Evolutionary conservation across 1,140 invertebrate species (phyloP).

Genomic region (Lepidurus couesii): DNA sequence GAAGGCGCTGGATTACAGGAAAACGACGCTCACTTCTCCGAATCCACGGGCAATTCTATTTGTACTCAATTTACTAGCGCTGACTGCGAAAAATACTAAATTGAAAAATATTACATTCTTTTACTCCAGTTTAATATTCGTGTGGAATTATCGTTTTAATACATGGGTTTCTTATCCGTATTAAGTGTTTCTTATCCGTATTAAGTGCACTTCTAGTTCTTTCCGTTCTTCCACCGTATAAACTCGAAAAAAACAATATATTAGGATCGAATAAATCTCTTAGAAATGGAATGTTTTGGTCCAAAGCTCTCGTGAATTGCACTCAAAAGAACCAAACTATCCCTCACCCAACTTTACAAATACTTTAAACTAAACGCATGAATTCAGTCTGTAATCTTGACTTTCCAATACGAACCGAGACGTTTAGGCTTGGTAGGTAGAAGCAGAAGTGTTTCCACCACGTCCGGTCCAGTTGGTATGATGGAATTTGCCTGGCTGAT

Average conservation of each 20-base stretch:
- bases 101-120: not conserved
- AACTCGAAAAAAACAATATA: no score
- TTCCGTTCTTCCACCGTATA: not conserved
- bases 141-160: not conserved
- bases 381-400: not conserved
- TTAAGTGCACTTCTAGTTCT: not conserved
- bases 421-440: constrained; percentile 80
- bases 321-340: not conserved
- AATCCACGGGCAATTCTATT: constrained; percentile 45
- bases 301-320: not conserved
- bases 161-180: not conserved
- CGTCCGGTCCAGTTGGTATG: constrained; percentile 99
- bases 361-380: not conserved
- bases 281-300: constrained; percentile 8
- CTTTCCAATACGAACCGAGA: not conserved
- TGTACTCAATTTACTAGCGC: constrained; percentile 49
- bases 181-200: not conserved
- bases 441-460: constrained; percentile 92
- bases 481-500: constrained; percentile 78
- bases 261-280: not conserved
- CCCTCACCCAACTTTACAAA: not conserved
- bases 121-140: not conserved
- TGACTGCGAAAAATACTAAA: constrained; percentile 45
- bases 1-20: constrained; percentile 45
- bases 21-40: constrained; percentile 42